Percentiles rank a stretch among this genome's conserved stretches.
These are phyloP conservation scores for Lophotis ruficrista DNA, from an alignment of 2,113 vertebrate genomes.

Conservation along the genomic window DNA sequence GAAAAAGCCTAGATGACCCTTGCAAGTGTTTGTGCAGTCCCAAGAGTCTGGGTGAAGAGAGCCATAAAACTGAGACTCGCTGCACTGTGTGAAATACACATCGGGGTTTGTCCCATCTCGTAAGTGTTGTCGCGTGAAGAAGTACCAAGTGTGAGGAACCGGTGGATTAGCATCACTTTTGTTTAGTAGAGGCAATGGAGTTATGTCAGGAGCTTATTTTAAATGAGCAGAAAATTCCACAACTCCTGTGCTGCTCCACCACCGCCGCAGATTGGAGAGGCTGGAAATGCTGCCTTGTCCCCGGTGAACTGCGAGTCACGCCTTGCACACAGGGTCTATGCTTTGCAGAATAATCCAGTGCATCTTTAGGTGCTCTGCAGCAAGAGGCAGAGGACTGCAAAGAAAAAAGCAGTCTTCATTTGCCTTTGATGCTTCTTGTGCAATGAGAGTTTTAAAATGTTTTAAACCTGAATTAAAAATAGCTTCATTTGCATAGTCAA, in stretches of 20 bases:
- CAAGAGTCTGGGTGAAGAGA: not conserved
- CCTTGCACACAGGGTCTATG: not conserved
- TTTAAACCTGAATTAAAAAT: not conserved
- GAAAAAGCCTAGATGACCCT: not conserved
- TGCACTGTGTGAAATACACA: not conserved
- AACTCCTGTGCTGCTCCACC: not conserved
- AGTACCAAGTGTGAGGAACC: fast-evolving
- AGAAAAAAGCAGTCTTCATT: fast-evolving
- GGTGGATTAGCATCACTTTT: not conserved
- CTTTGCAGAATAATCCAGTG: not conserved
- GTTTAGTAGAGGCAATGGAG: not conserved
- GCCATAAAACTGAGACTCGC: fast-evolving
- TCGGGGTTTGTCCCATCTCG: fast-evolving
- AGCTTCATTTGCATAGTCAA: not conserved
- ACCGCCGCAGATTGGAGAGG: fast-evolving
- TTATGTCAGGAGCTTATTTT: not conserved
- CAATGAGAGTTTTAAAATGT: not conserved
- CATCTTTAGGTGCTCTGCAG: not conserved
- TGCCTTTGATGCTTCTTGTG: not conserved
- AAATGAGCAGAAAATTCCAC: not conserved
- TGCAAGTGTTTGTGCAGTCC: too few species aligned
- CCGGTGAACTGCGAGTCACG: fast-evolving
- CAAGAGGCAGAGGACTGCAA: not conserved
- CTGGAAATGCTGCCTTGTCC: not conserved
- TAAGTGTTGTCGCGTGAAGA: not conserved